These are phyloP conservation scores for Drosophila borborema DNA, from an alignment of 2,888 invertebrate species.

Conservation along the genomic window DNA sequence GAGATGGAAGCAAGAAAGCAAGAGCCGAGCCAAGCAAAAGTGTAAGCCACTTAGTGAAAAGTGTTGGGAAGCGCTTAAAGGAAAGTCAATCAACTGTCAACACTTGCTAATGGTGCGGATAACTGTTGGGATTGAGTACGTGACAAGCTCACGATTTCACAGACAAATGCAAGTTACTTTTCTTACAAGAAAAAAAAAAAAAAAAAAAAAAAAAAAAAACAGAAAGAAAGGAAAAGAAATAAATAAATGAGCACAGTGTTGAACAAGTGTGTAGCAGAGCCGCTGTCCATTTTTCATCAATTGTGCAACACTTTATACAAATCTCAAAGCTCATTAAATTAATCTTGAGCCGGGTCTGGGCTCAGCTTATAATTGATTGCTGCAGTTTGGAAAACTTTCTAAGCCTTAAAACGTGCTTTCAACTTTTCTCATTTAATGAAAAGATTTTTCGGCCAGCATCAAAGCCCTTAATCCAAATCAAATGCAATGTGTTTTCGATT, in stretches of 20 bases:
- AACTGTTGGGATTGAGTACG: constrained; percentile 8
- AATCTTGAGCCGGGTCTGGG: background rate
- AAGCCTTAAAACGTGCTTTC: constrained; percentile 29
- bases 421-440: constrained; percentile 25
- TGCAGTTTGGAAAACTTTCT: constrained; percentile 14
- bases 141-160: constrained; percentile 11
- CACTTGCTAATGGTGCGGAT: constrained; percentile 16
- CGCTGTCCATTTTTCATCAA: background rate
- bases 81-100: constrained; percentile 39
- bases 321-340: background rate
- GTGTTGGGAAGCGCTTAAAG: constrained; percentile 32
- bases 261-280: background rate
- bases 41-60: constrained; percentile 26
- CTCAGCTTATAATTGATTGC: constrained; percentile 2
- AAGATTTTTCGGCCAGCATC: background rate
- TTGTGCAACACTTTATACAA: constrained; percentile 1
- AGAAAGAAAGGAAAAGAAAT: background rate
- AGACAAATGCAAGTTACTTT: background rate
- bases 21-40: constrained; percentile 8
- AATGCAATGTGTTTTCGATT: constrained; percentile 11
- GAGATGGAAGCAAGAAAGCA: background rate
- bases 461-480: constrained; percentile 24
- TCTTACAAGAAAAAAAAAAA: background rate
- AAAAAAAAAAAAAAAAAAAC: too few species aligned
- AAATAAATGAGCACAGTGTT: background rate